These are phyloP conservation scores for Tetramorium parvispinum DNA, from an alignment of 1,140 invertebrate species.

Conservation along the genomic window DNA sequence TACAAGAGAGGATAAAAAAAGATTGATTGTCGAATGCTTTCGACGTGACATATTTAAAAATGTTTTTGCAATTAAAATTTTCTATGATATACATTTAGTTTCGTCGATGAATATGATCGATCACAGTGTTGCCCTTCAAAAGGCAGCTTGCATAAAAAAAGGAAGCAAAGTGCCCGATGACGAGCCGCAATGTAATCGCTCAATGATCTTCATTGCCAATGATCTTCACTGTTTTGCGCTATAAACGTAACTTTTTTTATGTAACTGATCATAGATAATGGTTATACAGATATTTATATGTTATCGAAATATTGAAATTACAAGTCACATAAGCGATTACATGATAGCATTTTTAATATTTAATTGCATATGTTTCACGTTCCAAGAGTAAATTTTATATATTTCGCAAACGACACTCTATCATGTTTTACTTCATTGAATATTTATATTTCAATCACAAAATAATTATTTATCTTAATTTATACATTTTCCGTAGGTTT, in stretches of 20 bases:
- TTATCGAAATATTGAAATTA: neutral
- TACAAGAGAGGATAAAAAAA: neutral
- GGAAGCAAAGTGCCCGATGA: conserved; percentile 81
- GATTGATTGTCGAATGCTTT: neutral
- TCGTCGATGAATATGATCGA: conserved; percentile 55
- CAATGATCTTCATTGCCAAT: neutral
- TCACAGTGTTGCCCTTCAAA: conserved; percentile 80
- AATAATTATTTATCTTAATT: conserved; percentile 3
- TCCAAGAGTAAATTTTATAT: neutral
- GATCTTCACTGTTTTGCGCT: neutral
- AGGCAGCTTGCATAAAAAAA: conserved; percentile 80
- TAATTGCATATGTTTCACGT: neutral
- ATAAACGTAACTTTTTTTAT: neutral
- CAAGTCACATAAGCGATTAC: neutral
- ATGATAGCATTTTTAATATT: neutral
- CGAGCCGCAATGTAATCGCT: conserved; percentile 79
- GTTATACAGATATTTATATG: conserved; percentile 6
- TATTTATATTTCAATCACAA: neutral
- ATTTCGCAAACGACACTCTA: neutral
- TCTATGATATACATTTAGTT: conserved; percentile 1
- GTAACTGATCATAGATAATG: no score
- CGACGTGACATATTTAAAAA: neutral
- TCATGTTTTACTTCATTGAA: neutral
- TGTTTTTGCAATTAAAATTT: neutral
- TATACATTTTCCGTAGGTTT: neutral